These are phyloP conservation scores for Platygyra sinensis DNA, from an alignment of 64 coral and sea anemone genomes.

Conservation along the genomic window DNA sequence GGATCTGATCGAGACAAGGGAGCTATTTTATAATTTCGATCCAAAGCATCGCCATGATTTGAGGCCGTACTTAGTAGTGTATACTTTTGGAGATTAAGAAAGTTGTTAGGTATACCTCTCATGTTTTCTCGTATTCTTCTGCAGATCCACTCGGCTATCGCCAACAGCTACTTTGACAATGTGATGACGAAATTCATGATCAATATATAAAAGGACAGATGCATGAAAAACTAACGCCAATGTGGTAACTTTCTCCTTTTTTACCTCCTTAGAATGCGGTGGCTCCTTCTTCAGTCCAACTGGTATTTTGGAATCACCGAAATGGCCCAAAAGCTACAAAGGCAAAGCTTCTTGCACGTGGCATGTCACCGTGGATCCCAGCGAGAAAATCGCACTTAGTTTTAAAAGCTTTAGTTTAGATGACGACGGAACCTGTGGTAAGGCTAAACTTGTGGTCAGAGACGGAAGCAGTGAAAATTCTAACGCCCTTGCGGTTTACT, in stretches of 20 bases:
- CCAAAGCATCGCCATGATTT: too few relatives aligned
- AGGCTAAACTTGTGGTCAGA: constrained; percentile 69
- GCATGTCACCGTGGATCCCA: constrained; percentile 54
- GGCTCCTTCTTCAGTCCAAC: constrained; percentile 55
- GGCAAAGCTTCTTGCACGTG: constrained; percentile 56
- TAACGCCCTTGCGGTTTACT: constrained; percentile 68
- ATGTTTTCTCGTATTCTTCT: too few relatives aligned
- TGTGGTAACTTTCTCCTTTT: neutral
- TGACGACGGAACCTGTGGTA: constrained; percentile 59
- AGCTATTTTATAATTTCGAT: too few relatives aligned
- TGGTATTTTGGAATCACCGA: constrained; percentile 75
- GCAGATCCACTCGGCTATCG: too few relatives aligned
- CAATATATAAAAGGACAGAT: too few relatives aligned
- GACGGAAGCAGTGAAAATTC: constrained; percentile 46
- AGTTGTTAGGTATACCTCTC: too few relatives aligned
- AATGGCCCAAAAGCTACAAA: constrained; percentile 82
- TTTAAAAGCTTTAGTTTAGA: constrained; percentile 67
- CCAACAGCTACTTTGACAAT: too few relatives aligned
- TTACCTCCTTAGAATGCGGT: constrained; percentile 56
- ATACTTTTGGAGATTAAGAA: too few relatives aligned
- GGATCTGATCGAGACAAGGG: too few relatives aligned
- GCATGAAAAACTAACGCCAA: too few relatives aligned
- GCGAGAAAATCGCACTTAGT: constrained; percentile 61
- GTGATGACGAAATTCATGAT: too few relatives aligned
- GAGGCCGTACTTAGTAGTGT: too few relatives aligned